phyloP scores from a whole-genome alignment of 2,888 invertebrate species.

The Andrena fulva region DNA sequence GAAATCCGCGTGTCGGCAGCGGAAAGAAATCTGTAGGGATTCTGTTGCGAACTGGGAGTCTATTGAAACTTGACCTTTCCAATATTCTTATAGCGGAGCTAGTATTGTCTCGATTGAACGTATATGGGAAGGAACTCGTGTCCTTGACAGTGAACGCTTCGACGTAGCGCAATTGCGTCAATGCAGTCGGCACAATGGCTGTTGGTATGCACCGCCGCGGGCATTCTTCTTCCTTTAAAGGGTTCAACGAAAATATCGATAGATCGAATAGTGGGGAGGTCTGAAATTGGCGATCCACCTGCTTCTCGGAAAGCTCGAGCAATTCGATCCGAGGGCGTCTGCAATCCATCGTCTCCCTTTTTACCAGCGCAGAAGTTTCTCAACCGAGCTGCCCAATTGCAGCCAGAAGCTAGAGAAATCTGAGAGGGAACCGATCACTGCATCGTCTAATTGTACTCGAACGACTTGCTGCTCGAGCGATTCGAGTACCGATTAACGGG shows the following conservation, averaged over 20 bases:
- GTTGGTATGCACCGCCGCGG: slow-evolving; percentile 41
- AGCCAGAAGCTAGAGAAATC: not conserved
- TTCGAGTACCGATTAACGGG: not conserved
- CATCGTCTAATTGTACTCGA: not conserved
- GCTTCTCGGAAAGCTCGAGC: too few relatives aligned
- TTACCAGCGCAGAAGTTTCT: not conserved
- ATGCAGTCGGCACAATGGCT: slow-evolving; percentile 37
- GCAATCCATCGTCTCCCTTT: not conserved
- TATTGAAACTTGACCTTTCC: slow-evolving; percentile 6
- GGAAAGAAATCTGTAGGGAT: not conserved
- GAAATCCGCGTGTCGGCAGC: not conserved
- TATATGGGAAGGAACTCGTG: slow-evolving; percentile 23
- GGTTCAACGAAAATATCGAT: slow-evolving; percentile 21
- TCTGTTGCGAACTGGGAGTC: slow-evolving; percentile 1
- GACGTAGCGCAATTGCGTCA: slow-evolving; percentile 51
- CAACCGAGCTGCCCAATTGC: not conserved
- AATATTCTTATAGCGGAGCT: not conserved
- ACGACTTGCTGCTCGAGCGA: not conserved
- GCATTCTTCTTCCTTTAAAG: slow-evolving; percentile 26
- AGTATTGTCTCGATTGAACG: slow-evolving; percentile 25
- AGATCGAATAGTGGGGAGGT: not conserved
- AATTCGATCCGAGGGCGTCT: too few relatives aligned
- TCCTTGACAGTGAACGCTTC: slow-evolving; percentile 49
- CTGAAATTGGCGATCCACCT: too few relatives aligned
- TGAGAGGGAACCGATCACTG: too few relatives aligned